Percentiles rank a stretch among this genome's conserved stretches.
Evolutionary conservation across 2,797 vertebrate genomes (phyloP).

Genomic region (Triplophysa bombifrons): DNA sequence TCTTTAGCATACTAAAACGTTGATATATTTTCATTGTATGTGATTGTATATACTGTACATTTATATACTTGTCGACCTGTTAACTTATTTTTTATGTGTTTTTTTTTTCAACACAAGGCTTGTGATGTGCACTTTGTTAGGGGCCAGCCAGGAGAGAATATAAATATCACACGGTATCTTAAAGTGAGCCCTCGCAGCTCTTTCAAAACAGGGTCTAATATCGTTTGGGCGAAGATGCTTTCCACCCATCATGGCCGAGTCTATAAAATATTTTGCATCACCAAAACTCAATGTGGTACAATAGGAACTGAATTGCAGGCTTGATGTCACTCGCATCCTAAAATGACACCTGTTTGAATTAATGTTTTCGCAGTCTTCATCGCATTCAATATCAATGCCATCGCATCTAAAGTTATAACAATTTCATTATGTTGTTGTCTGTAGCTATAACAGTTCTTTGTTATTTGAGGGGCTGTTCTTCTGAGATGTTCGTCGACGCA

Average conservation of each 20-base stretch:
- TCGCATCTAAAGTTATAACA: conserved; percentile 49
- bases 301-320: conserved; percentile 30
- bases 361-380: conserved; percentile 49
- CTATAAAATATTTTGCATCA: conserved; percentile 37
- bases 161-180: conserved; percentile 55
- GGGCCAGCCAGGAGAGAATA: conserved; percentile 48
- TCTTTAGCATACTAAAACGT: conserved; percentile 75
- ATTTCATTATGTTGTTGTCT: conserved; percentile 55
- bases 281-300: conserved; percentile 33
- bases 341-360: conserved; percentile 32
- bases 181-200: conserved; percentile 28
- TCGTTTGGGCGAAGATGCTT: conserved; percentile 23
- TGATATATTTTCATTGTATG: conserved; percentile 85
- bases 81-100: conserved; percentile 79
- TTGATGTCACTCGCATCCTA: conserved; percentile 19
- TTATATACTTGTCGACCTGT: conserved; percentile 77
- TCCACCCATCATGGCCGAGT: conserved; percentile 20
- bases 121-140: conserved; percentile 53
- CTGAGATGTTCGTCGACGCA: conserved; percentile 52
- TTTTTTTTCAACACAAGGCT: conserved; percentile 55
- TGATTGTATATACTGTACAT: conserved; percentile 86
- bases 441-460: conserved; percentile 56
- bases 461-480: conserved; percentile 44
- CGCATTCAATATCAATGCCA: conserved; percentile 51
- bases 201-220: conserved; percentile 39